Evolutionary conservation across 2,888 invertebrate species (phyloP), one percentile per base, ranked within the genome.

Genomic region (Pyrochroa serraticornis): DNA sequence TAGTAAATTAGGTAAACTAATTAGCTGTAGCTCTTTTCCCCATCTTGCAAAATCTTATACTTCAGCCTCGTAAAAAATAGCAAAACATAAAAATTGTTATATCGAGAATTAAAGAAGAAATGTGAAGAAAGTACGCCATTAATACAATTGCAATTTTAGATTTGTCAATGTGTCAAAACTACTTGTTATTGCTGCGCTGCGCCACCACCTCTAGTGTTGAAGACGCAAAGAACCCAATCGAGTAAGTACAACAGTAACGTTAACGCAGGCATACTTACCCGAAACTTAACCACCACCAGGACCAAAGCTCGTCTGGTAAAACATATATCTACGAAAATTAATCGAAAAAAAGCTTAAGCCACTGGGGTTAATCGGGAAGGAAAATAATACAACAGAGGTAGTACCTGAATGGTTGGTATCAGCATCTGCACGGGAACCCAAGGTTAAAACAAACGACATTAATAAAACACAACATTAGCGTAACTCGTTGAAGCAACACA

Each of bases 371-470:
- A 13, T 42, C 7, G 7, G 9, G 60, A 66, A 65, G 58, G 62
- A 61, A 60, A 61, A 64, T 66, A 63, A 63, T 65, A 65, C 70
- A 71, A 74, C 62, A 73, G 69, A 70, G 70, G 70, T 77, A 77
- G 74, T 77, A 80, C 78, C 77, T 79, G 78, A 65, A 68, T 74
- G 75, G 66, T 71, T 74, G 69, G 70, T 71, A 69, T 77, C 78
- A 68, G 77, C 71, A 63, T 77, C 77, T 75, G 75, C 71, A 70
- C 68, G 70, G 62, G 67, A 66, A 67, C 66, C 66, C 70, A 69
- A 73, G 68, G 71, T 72, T 72, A 74, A 67, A 72, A 74, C 74
- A 77, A 70, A 70, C 71, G 63, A 48, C 48, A 52, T 61, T 53
- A 60, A 70, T 69, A 68, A 68, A 65, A 68, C 66, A 69, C 39